Evolutionary conservation across 1,140 invertebrate genomes (phyloP), one percentile per base, ranked within the genome.

Genomic region (Penaeus chinensis): DNA sequence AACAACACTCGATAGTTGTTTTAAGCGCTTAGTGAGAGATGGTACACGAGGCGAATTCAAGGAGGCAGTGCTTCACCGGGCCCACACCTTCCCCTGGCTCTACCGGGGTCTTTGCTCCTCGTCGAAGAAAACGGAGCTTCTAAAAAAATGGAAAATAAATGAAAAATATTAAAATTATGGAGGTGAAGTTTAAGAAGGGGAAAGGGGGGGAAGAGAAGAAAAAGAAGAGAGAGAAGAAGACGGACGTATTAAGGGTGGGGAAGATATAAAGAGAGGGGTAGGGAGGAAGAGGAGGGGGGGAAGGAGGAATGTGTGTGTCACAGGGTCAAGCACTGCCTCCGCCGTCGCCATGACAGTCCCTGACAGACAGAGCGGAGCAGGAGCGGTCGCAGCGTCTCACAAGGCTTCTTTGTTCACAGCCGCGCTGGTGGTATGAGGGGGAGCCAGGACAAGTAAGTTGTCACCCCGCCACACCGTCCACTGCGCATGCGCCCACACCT

Each of bases 401-500:
- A 37, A 54, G 80, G 80, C 54, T 82, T 87, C 80, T 87, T 82
- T 87, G 69, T 87, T 78, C 80, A 71, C 85, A 87, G 85, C 85
- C 85, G 61, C 60, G 77, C 79, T 87, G 85, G 85, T 87, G 85
- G 85, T 87, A 82, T 79, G 20, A 62, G 85, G 32, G 79, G 80
- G 80, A 87, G 80, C 37, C 85, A 42, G 80, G 80, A 65, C 85
- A 87, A 87, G 85, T 87, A 87, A 87, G 85, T 87, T 78, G 69
- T 77, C 80, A 77, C 47, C 85, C 71, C 74, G 20, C 69, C 85
- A 82, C 85, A 76, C 66, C 80, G 61, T 87, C 85, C 85, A 82
- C 71, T 82, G 85, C 85, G 85, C 85, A 87, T 87, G 85, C n/a
- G 47, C n/a, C 78, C 78, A 76, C 78, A 76, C 78, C 78, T 76